Conservation (phyloP, 2,888 invertebrate species). For the Pheosia gnoma region DNA sequence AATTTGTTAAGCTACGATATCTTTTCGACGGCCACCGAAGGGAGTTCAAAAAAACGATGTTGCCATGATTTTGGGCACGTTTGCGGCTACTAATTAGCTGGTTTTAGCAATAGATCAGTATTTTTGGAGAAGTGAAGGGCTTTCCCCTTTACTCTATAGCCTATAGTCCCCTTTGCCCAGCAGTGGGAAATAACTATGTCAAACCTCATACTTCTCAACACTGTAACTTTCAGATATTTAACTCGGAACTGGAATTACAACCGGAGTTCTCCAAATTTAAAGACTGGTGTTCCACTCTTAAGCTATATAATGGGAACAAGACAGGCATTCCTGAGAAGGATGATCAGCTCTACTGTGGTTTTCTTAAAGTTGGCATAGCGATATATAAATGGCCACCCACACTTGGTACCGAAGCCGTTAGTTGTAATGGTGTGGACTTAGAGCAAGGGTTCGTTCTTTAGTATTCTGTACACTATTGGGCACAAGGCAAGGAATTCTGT, state of each 20-base stretch:
- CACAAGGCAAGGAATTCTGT: too few species aligned
- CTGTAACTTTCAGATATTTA: slow-evolving; percentile 76
- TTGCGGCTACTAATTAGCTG: too few species aligned
- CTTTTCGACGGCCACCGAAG: too few species aligned
- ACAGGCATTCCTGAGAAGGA: slow-evolving; percentile 71
- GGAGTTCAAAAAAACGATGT: too few species aligned
- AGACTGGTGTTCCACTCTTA: slow-evolving; percentile 86
- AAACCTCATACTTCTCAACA: too few species aligned
- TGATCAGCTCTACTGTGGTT: slow-evolving; percentile 60
- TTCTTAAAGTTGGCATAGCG: slow-evolving; percentile 66
- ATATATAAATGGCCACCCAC: slow-evolving; percentile 89
- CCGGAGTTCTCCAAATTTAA: slow-evolving; percentile 86
- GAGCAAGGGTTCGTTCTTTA: slow-evolving; percentile 69
- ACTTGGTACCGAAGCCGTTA: slow-evolving; percentile 75
- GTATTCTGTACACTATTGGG: not conserved
- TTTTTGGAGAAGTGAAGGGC: too few species aligned
- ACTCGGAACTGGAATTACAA: slow-evolving; percentile 87
- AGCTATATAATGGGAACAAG: slow-evolving; percentile 85
- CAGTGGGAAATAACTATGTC: too few species aligned
- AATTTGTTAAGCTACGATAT: not conserved
- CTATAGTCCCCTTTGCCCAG: too few species aligned
- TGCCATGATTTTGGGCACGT: too few species aligned
- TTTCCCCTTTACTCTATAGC: too few species aligned
- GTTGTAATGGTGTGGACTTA: slow-evolving; percentile 79
- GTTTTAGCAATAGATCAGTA: too few species aligned